Conservation (phyloP, 2,888 invertebrate species). For the Ophion obscuratus region DNA sequence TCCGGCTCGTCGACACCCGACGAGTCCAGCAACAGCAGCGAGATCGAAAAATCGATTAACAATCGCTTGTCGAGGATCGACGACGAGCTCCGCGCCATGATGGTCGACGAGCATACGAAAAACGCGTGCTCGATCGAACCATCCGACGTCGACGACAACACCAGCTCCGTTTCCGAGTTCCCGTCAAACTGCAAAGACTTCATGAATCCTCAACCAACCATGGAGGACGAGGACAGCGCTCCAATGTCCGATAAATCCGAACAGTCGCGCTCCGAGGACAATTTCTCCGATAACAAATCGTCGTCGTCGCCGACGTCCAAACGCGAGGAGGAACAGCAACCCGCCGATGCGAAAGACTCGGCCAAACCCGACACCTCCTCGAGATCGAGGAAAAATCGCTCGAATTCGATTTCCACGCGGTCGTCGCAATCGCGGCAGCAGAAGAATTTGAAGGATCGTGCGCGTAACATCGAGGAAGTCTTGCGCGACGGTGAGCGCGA, state of each 20-base stretch:
- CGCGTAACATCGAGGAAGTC: constrained; percentile 61
- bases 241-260: constrained; percentile 77
- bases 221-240: constrained; percentile 74
- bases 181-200: constrained; percentile 26
- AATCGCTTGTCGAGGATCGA: constrained; percentile 47
- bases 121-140: constrained; percentile 15
- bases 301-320: constrained; percentile 19
- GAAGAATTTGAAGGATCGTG: constrained; percentile 60
- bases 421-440: constrained; percentile 35
- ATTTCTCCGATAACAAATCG: constrained; percentile 44
- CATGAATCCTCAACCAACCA: background rate
- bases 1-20: constrained; percentile 9
- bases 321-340: background rate
- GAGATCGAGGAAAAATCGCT: constrained; percentile 53
- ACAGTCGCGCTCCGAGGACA: constrained; percentile 69
- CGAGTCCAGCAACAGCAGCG: constrained; percentile 47
- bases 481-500: constrained; percentile 79
- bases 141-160: constrained; percentile 54
- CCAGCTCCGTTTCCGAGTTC: constrained; percentile 51
- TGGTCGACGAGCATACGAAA: constrained; percentile 45
- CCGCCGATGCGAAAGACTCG: constrained; percentile 15
- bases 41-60: constrained; percentile 35
- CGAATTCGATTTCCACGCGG: constrained; percentile 57
- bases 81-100: constrained; percentile 50
- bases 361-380: constrained; percentile 24